phyloP scores from a whole-genome alignment of 2,797 vertebrate species.

The Ataeniobius toweri region DNA sequence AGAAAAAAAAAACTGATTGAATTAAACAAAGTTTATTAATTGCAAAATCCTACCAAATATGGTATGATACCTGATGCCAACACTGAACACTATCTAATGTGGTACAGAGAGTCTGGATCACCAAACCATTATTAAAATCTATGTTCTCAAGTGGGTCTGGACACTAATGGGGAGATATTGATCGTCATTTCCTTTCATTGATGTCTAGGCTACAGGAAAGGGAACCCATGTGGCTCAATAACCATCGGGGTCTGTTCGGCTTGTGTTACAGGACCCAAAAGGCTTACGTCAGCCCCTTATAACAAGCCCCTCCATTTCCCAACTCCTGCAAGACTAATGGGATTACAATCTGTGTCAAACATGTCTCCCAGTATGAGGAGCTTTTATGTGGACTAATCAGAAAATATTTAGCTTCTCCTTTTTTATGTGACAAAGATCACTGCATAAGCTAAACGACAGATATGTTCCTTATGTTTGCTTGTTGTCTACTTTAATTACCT shows the following conservation, averaged over 20 bases:
- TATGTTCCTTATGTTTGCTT: not conserved
- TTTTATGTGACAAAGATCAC: constrained; percentile 1
- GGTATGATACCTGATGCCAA: not conserved
- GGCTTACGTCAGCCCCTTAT: constrained; percentile 49
- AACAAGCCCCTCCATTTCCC: constrained; percentile 3
- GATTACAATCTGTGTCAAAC: constrained; percentile 28
- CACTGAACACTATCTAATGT: constrained; percentile 3
- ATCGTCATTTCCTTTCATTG: constrained; percentile 66
- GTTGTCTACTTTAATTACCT: constrained; percentile 62
- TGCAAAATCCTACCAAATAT: not conserved
- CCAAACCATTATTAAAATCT: constrained; percentile 51
- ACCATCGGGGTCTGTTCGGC: constrained; percentile 66
- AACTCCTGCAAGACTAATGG: constrained; percentile 26
- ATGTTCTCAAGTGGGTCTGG: constrained; percentile 42
- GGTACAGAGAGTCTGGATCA: constrained; percentile 17
- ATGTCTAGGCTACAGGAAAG: constrained; percentile 71
- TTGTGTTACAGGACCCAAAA: constrained; percentile 66
- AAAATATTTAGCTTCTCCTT: not conserved
- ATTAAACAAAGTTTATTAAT: not conserved
- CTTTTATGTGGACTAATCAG: constrained; percentile 33
- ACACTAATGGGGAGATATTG: constrained; percentile 81
- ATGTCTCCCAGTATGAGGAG: constrained; percentile 19
- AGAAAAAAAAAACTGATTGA: not conserved
- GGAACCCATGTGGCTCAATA: constrained; percentile 72
- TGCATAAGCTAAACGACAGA: not conserved